Base-by-base conservation (phyloP, 2,797 vertebrate genomes). In the Lindbergichthys nudifrons region DNA sequence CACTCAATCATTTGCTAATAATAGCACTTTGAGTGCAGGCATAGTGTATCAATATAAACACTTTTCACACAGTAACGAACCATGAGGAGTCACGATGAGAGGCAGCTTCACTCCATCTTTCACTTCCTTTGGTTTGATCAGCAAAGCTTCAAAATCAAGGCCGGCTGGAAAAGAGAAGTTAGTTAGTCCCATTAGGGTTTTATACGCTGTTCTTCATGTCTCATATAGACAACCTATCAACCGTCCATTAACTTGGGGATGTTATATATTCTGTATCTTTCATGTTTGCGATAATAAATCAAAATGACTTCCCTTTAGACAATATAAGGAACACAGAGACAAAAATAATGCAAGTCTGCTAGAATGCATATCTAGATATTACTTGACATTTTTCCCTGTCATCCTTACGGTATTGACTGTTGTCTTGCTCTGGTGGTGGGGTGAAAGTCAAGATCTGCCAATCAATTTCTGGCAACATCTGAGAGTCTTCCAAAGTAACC, bases 31-130 rank as follows among this genome's bases (percentile, higher is more conserved):
- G 1, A 45, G 67, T 32, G 9, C 32, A 30, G 36, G 16, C 10
- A 14, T 63, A 32, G 14, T 30, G 0, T 0, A 39, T 32, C 2
- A 3, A 57, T 68, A n/a, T 3, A 41, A 26, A 23, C 32, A 14
- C 10, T 59, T 47, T 61, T 41, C 1, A n/a, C n/a, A n/a, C 9
- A 71, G 18, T 9, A 73, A 93, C 96, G 59, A 86, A 99, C 98
- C 98, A 36, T 99, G 98, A 60, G 97, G 97, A 83, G 83, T 93
- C 77, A 98, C 96, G 0, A 99, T 88, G 69, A 99, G 91, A n/a
- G 98, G 97, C 30, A 95, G 87, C 70, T 96, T 97, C 70, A 82
- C 87, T 53, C 92, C 91, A n/a, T 94, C 69, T 8, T 91, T 80
- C 12, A 88, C 50, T 41, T 94, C 75, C 5, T 90, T 95, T 30